Base-by-base conservation (phyloP, 2,113 vertebrate species). In the Chiloscyllium plagiosum region DNA sequence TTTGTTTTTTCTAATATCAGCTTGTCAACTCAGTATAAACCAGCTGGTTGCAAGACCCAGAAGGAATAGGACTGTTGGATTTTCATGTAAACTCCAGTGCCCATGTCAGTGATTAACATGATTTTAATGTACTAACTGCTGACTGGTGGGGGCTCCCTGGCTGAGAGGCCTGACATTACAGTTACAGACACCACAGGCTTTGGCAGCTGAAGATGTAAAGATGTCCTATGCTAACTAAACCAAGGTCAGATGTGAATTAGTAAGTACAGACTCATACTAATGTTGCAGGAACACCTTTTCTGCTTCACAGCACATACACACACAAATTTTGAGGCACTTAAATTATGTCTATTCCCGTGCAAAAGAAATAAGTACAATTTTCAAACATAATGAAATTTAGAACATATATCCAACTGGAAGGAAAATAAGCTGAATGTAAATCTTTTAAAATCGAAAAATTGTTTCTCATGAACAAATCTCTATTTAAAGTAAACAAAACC, bases 1-100 rank as follows among this genome's bases (percentile, higher is more conserved):
- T 66, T 93, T 66, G 89, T 65, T 66, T 66, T 33, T 66, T 19
- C n/a, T 93, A n/a, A 19, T 37, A 19, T 93, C 89, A 93, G 89
- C 33, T 37, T 93, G 89, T 93, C 61, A 66, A 66, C 66, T 66
- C 89, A 66, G 89, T 22, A 66, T 22, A 66, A 37, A 66, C 33
- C 89, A 92, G 89, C 89, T 92, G 56, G 33, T 37, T 93, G 61
- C 89, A 93, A 93, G 89, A 66, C 89, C 89, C 89, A 37, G 56
- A 66, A 92, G 89, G 56, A 92, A 66, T 89, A 24, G 33, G 52
- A 90, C 4, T 13, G 24, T 52, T 90, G 87, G 87, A 90, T 90
- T 61, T 26, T 3, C 24, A 61, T 90, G 61, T 93, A 66, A 66
- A 65, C 56, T 93, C 33, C 33, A 37, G 61, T 93, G 89, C 66